Conservation (phyloP, 1,140 invertebrate genomes). For the Amyelois transitella region DNA sequence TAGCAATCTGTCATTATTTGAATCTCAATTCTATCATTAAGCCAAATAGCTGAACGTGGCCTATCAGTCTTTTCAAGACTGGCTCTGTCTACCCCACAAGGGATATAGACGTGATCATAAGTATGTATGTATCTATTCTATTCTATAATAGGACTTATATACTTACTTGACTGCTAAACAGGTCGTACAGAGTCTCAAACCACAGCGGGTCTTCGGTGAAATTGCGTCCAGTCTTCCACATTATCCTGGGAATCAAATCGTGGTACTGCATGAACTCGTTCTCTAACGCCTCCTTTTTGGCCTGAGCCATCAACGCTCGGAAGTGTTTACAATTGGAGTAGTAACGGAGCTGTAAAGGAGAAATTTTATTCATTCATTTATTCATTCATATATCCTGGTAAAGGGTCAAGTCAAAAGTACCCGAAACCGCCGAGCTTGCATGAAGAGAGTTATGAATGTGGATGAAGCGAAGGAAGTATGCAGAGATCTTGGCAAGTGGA, state of each 20-base stretch:
- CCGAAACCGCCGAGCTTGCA: too few relatives aligned
- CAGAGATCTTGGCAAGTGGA: neutral
- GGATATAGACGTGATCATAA: too few relatives aligned
- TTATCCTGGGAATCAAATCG: slow-evolving; percentile 33
- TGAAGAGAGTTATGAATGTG: too few relatives aligned
- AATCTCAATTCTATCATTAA: too few relatives aligned
- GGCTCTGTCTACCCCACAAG: too few relatives aligned
- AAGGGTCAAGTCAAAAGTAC: too few relatives aligned
- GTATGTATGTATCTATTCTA: too few relatives aligned
- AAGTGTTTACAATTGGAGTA: slow-evolving; percentile 57
- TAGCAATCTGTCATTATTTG: too few relatives aligned
- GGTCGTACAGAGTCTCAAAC: slow-evolving; percentile 47
- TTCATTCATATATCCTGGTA: too few relatives aligned
- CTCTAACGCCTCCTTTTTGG: slow-evolving; percentile 33
- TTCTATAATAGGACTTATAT: neutral
- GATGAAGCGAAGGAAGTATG: too few relatives aligned
- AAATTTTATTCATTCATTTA: neutral
- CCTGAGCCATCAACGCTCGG: slow-evolving; percentile 42
- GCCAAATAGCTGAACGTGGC: too few relatives aligned
- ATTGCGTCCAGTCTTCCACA: slow-evolving; percentile 43
- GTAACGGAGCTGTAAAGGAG: slow-evolving; percentile 49
- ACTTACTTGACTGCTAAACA: slow-evolving; percentile 50
- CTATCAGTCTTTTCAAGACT: too few relatives aligned
- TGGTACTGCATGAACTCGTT: slow-evolving; percentile 47
- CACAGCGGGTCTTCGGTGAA: slow-evolving; percentile 48